A percentile compares a stretch with the other conserved stretches of the same genome.
Conservation (phyloP, 2,797 vertebrate genomes). For the Bryconaethiops microstoma region DNA sequence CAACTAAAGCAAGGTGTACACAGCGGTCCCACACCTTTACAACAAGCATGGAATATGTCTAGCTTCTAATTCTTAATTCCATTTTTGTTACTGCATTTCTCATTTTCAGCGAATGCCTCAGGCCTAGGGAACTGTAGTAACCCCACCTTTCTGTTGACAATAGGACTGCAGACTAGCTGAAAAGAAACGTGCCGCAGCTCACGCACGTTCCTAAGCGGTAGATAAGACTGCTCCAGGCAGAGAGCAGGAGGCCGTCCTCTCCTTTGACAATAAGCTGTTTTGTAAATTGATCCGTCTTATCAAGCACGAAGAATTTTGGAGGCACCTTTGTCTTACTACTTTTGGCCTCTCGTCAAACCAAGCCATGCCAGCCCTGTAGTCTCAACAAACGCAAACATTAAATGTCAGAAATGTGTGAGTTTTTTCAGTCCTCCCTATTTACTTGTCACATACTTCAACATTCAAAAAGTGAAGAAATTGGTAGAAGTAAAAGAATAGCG, state of each 20-base stretch:
- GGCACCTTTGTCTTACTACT: constrained; percentile 45
- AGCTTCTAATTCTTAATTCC: neutral
- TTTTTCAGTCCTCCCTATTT: neutral
- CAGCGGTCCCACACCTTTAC: neutral
- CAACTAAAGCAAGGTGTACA: neutral
- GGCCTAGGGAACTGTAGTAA: neutral
- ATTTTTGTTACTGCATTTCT: constrained; percentile 1
- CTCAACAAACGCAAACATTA: constrained; percentile 33
- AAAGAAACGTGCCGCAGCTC: constrained; percentile 50
- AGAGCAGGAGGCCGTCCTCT: constrained; percentile 44
- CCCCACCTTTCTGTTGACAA: constrained; percentile 19
- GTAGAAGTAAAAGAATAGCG: neutral
- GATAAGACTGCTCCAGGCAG: constrained; percentile 53
- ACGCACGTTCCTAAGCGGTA: constrained; percentile 44
- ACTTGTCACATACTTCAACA: constrained; percentile 11
- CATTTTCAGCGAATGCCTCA: constrained; percentile 7
- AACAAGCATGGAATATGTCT: no score
- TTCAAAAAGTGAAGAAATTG: neutral
- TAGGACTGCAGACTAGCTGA: constrained; percentile 6
- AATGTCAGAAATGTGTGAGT: constrained; percentile 29
- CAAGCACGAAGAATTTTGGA: constrained; percentile 58
- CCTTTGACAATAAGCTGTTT: constrained; percentile 51
- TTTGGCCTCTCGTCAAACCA: constrained; percentile 47
- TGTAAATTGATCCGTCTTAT: constrained; percentile 61
- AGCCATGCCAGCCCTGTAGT: constrained; percentile 26